These are phyloP conservation scores for Coregonus ussuriensis DNA, from an alignment of 2,797 vertebrate genomes.

Conservation along the genomic window DNA sequence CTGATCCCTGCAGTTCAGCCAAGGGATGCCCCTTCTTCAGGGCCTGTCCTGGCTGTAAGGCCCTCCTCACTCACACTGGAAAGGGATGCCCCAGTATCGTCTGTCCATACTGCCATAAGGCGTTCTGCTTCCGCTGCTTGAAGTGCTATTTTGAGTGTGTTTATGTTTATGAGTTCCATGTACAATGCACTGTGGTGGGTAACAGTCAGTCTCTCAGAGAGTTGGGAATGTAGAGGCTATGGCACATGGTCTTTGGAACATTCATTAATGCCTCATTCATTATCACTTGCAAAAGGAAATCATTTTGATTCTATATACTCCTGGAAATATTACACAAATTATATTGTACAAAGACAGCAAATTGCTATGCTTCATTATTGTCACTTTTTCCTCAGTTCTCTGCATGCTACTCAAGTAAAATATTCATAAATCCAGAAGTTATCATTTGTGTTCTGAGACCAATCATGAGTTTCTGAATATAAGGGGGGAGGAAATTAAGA, in stretches of 20 bases:
- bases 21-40: constrained; percentile 52
- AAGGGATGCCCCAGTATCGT: constrained; percentile 41
- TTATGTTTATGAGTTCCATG: neutral
- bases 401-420: no score
- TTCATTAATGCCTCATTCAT: neutral
- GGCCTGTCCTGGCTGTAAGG: constrained; percentile 46
- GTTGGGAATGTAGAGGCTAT: constrained; percentile 2
- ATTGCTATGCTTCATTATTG: no score
- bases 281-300: neutral
- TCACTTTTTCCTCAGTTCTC: no score
- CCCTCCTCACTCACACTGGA: constrained; percentile 47
- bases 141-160: neutral
- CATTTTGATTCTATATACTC: no score
- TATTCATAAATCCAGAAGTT: no score
- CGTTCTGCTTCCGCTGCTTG: constrained; percentile 52
- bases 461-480: no score
- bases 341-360: no score
- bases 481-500: no score
- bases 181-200: constrained; percentile 34
- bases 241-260: neutral
- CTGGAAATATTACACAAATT: no score
- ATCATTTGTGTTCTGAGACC: no score
- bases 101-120: constrained; percentile 20
- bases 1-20: neutral
- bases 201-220: constrained; percentile 28